Evolutionary conservation across 1,140 invertebrate genomes (phyloP), one percentile per base, ranked within the genome.

Genomic region (Apis mellifera): DNA sequence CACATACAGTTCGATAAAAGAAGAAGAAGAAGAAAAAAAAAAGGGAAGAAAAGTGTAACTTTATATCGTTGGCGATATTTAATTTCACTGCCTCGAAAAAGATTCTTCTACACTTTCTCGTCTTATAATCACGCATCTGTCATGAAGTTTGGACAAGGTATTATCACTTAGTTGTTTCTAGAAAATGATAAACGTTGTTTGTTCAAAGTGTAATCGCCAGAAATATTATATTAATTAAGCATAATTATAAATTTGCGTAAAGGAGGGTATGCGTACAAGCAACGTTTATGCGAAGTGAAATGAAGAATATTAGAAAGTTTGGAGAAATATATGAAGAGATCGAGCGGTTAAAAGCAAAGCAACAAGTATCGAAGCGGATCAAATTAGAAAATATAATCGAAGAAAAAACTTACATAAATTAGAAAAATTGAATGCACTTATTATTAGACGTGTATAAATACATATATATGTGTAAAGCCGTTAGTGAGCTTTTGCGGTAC

Each of bases 401-500:
- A 15, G 32, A 65, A 23, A 23, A 42, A 77, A 54, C 23, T 60
- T 65, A n/a, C 59, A 78, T 87, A 77, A 73, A 78, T 42, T 87
- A 84, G 55, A 32, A 15, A 65, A 74, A 32, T n/a, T 78, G 79
- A 76, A 86, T n/a, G 78, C 72, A 87, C 52, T 60, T 88, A 57
- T 26, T 81, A 66, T 59, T 82, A 87, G 62, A 82, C n/a, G 42
- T 82, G 83, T n/a, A 76, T 54, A 42, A 8, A 57, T 78, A 85
- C 15, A 42, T 42, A 42, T 42, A 42, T 79, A 79, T 82, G 76
- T 85, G 82, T 88, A 80, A 88, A 87, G 73, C 76, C 62, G 80
- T 81, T 88, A 88, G 80, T 23, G 19, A 79, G 86, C 81, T 88
- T 86, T 70, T 75, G 73, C 81, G 42, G 84, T 86, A 89, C 81